Base-by-base conservation (phyloP, 2,888 invertebrate genomes). In the Pimpla rufipes region DNA sequence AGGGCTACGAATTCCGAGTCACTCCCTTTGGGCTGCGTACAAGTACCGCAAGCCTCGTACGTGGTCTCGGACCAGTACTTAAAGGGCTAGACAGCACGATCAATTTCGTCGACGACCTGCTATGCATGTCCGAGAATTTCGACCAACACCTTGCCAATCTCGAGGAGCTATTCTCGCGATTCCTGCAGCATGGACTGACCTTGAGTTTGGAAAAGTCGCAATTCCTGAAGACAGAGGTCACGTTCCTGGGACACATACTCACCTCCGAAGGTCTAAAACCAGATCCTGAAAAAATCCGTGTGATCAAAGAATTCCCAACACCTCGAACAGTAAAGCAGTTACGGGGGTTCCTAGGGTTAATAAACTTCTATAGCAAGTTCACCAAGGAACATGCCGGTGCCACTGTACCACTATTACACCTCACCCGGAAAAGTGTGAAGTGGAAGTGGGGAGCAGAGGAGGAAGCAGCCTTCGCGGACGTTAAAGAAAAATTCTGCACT, bases 231-330 rank as follows among this genome's bases (percentile, higher is more conserved):
- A 16, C 47, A 4, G 79, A 83, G 64, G 70, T 87, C 8, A 87
- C 86, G 40, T 86, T 88, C 37, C 45, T 89, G 8, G 88, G 89
- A 10, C 86, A 89, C 62, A 83, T 84, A 2, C 75, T 89, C 0
- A 75, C 74, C 13, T 5, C 70, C 0, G 50, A 79, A 16, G 87
- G 29, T 29, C 2, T 29, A 2, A 2, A 5, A 29, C 29, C 29
- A 2, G 29, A 29, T 5, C 29, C 29, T 29, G 29, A 29, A 29
- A 29, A 29, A 29, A 29, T 29, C 29, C 29, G 29, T 29, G 29
- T 5, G 29, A 29, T 29, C 2, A 29, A 29, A 5, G 29, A 29
- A 29, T 29, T 29, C 29, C 29, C 29, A 5, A 29, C 29, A 5
- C 29, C 29, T 2, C 29, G 29, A 29, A 29, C 29, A 3, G 5